Percentiles rank a stretch among this genome's conserved stretches.
These are phyloP conservation scores for Rhinopomastus cyanomelas DNA, from an alignment of 2,113 vertebrate genomes.

Conservation along the genomic window DNA sequence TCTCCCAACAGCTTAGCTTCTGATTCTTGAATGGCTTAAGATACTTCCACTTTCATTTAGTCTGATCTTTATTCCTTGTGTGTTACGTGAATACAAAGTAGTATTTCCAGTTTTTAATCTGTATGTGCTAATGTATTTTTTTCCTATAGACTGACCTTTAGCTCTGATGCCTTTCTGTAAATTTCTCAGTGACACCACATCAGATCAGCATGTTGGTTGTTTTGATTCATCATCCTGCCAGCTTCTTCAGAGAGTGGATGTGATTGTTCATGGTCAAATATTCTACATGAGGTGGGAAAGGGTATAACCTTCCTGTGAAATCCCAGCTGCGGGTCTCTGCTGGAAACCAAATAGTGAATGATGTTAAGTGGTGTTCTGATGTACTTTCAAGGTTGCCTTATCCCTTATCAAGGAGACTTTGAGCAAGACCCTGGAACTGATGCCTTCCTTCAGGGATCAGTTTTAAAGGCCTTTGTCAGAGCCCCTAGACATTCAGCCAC, in stretches of 20 bases:
- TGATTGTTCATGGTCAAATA: neutral
- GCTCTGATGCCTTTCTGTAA: neutral
- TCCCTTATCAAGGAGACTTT: neutral
- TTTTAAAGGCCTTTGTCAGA: neutral
- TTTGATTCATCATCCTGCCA: neutral
- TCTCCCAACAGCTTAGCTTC: neutral
- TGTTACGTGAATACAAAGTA: neutral
- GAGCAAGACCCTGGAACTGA: neutral
- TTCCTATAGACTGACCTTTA: neutral
- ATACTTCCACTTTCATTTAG: neutral
- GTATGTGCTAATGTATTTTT: neutral
- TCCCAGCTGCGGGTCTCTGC: neutral
- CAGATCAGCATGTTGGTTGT: neutral
- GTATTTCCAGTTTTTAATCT: neutral
- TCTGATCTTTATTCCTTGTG: neutral
- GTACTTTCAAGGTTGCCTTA: neutral
- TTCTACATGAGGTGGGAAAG: neutral
- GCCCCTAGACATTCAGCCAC: neutral
- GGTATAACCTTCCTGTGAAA: neutral
- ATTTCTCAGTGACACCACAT: neutral
- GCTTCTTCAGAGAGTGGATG: neutral
- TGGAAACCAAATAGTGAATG: neutral
- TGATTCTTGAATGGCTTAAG: fast-evolving
- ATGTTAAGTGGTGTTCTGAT: neutral
- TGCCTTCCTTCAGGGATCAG: neutral